These are phyloP conservation scores for Notothenia rossii DNA, from an alignment of 2,113 vertebrate species.

Conservation along the genomic window DNA sequence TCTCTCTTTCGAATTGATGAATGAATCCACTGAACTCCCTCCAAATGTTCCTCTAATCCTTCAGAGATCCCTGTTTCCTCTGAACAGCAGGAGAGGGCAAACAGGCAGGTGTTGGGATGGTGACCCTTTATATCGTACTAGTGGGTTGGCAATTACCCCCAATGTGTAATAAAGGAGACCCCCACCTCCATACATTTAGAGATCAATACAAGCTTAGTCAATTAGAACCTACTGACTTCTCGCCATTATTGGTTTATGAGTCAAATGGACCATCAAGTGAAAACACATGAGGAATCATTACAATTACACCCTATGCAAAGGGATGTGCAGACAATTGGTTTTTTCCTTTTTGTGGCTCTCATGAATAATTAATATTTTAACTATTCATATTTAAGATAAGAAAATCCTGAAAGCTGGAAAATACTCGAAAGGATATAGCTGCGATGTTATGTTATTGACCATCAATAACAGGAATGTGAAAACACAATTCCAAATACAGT, in stretches of 20 bases:
- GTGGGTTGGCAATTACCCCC: not conserved
- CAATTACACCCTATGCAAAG: not conserved
- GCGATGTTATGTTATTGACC: not conserved
- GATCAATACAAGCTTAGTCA: conserved; percentile 26
- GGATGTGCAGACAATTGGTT: too few species aligned
- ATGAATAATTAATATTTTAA: not conserved
- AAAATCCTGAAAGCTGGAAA: not conserved
- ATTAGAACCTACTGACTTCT: not conserved
- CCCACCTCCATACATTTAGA: not conserved
- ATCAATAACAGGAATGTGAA: not conserved
- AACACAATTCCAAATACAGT: not conserved
- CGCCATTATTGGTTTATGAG: not conserved
- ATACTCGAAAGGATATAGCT: not conserved
- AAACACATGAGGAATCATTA: not conserved
- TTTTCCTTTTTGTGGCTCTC: not conserved
- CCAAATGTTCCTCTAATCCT: not conserved
- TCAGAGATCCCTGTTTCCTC: not conserved
- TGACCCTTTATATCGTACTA: not conserved
- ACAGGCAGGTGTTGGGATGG: not conserved
- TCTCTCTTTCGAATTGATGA: conserved; percentile 6
- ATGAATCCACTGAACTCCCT: conserved; percentile 18
- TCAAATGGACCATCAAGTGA: conserved; percentile 15
- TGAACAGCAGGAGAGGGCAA: not conserved
- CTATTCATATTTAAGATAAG: not conserved
- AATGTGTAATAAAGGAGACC: not conserved